Percentiles rank a stretch among this genome's conserved stretches.
These are phyloP conservation scores for Cecropterus lyciades DNA, from an alignment of 1,140 invertebrate species.

Conservation along the genomic window DNA sequence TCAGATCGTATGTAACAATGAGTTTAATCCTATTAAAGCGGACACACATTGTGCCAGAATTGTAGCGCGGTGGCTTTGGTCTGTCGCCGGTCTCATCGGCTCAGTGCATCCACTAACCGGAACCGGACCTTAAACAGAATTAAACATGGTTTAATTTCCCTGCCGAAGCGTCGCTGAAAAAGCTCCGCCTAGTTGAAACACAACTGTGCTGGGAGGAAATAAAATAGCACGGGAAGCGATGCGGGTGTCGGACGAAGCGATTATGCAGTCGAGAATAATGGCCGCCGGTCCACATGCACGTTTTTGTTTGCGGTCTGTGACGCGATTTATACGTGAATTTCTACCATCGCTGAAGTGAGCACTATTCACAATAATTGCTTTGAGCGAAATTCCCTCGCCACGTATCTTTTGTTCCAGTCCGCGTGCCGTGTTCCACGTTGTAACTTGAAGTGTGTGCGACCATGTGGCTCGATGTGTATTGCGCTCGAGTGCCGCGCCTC, in stretches of 20 bases:
- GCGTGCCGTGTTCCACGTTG: slow-evolving; percentile 41
- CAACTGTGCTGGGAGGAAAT: slow-evolving; percentile 80
- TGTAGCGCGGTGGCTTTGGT: slow-evolving; percentile 79
- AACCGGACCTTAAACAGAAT: slow-evolving; percentile 81
- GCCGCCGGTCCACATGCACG: slow-evolving; percentile 82
- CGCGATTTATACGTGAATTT: slow-evolving; percentile 84
- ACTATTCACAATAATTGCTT: slow-evolving; percentile 83
- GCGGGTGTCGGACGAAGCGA: slow-evolving; percentile 83
- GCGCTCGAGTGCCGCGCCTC: slow-evolving; percentile 25
- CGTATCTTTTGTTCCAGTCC: slow-evolving; percentile 66
- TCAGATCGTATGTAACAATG: slow-evolving; percentile 81
- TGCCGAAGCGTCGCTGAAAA: slow-evolving; percentile 66
- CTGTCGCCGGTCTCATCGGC: slow-evolving; percentile 77
- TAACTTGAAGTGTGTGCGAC: slow-evolving; percentile 33
- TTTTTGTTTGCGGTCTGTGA: slow-evolving; percentile 84
- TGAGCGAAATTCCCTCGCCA: slow-evolving; percentile 75
- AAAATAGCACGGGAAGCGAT: slow-evolving; percentile 83
- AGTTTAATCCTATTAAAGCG: slow-evolving; percentile 82
- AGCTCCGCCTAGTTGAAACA: slow-evolving; percentile 79
- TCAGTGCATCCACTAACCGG: slow-evolving; percentile 67
- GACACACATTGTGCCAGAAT: slow-evolving; percentile 81
- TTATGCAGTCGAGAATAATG: slow-evolving; percentile 84
- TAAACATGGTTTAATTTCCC: slow-evolving; percentile 83
- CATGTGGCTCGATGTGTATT: slow-evolving; percentile 27
- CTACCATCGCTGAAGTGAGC: slow-evolving; percentile 81